These are phyloP conservation scores for Mythimna ferrago DNA, from an alignment of 2,888 invertebrate genomes.

Conservation along the genomic window DNA sequence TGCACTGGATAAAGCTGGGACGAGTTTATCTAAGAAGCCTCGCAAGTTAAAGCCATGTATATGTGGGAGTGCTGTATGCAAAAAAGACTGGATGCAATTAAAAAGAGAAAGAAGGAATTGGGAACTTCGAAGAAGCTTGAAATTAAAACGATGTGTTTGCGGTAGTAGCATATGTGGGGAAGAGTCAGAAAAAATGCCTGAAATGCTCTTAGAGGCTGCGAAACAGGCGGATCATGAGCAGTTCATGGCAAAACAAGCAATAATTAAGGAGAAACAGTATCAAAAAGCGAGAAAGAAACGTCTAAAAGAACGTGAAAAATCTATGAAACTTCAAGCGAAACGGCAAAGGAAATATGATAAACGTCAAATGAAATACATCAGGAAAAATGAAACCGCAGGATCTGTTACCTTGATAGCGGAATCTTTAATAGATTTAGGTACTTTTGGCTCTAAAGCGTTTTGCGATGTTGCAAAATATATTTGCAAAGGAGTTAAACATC, in stretches of 20 bases:
- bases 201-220: neutral
- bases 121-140: neutral
- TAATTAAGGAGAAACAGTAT: neutral
- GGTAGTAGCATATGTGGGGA: neutral
- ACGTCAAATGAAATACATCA: constrained; percentile 22
- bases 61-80: constrained; percentile 1
- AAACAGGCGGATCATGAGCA: neutral
- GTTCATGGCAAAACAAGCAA: neutral
- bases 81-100: neutral
- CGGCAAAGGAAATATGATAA: constrained; percentile 15
- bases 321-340: neutral
- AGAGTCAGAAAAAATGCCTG: constrained; percentile 8
- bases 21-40: neutral
- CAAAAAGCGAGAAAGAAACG: constrained; percentile 12
- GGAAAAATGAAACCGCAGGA: neutral
- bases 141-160: neutral
- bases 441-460: constrained; percentile 31
- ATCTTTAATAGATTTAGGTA: constrained; percentile 47
- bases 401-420: constrained; percentile 28
- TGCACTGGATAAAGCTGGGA: too few relatives aligned
- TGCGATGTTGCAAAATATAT: constrained; percentile 5
- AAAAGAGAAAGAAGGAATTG: neutral
- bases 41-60: constrained; percentile 3
- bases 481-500: constrained; percentile 16
- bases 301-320: neutral